These are phyloP conservation scores for Amblyraja radiata DNA, from an alignment of 2,797 vertebrate genomes.

Conservation along the genomic window DNA sequence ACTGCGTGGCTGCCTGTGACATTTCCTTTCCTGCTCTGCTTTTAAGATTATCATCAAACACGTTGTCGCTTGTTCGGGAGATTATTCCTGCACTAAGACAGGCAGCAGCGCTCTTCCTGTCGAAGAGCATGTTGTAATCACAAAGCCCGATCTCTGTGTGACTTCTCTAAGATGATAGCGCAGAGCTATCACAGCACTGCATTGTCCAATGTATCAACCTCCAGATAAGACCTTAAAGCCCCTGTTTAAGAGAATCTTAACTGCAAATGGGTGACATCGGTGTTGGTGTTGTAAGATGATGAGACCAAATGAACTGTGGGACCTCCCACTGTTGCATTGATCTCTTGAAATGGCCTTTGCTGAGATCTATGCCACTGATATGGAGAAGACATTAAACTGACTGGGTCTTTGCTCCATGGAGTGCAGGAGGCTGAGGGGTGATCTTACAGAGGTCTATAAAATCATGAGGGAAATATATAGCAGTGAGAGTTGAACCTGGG, in stretches of 20 bases:
- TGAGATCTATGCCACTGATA: background rate
- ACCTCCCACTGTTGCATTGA: background rate
- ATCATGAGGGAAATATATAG: too few relatives aligned
- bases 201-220: background rate
- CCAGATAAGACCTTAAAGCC: background rate
- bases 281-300: background rate
- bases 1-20: background rate
- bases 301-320: background rate
- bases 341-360: background rate
- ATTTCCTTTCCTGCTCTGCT: background rate
- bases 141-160: background rate
- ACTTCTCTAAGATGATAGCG: background rate
- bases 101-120: background rate
- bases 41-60: conserved; percentile 27
- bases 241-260: background rate
- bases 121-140: background rate
- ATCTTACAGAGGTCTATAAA: too few relatives aligned
- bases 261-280: background rate
- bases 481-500: too few relatives aligned
- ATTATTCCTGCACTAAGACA: conserved; percentile 13
- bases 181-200: background rate
- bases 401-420: too few relatives aligned
- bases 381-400: background rate
- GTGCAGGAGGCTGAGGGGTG: too few relatives aligned
- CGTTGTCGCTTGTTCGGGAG: background rate